Evolutionary conservation across 2,888 invertebrate species (phyloP).

Genomic region (Cantharis lateralis): DNA sequence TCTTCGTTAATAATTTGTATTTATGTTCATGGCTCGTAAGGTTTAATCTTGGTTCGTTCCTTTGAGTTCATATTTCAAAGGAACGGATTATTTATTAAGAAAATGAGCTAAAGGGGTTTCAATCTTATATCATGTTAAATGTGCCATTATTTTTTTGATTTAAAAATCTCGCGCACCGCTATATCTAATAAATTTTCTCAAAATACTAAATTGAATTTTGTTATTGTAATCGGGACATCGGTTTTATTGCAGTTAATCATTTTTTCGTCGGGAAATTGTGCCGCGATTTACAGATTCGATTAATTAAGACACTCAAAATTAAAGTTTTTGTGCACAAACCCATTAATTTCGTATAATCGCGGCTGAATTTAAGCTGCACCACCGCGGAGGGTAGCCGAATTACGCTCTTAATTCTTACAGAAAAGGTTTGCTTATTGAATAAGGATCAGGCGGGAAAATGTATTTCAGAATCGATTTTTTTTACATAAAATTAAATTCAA

Average conservation of each 20-base stretch:
- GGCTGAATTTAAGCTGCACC: constrained; percentile 7
- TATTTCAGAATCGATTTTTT: neutral
- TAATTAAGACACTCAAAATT: neutral
- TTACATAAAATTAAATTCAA: neutral
- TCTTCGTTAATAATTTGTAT: constrained; percentile 36
- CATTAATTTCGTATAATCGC: neutral
- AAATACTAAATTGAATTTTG: neutral
- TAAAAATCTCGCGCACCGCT: neutral
- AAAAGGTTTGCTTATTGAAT: constrained; percentile 8
- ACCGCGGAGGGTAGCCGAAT: constrained; percentile 24
- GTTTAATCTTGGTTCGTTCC: constrained; percentile 31
- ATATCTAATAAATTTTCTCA: neutral
- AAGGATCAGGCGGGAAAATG: neutral
- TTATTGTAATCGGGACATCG: neutral
- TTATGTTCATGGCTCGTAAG: constrained; percentile 31
- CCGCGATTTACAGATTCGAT: neutral
- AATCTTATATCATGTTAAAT: constrained; percentile 4
- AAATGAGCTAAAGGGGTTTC: constrained; percentile 30
- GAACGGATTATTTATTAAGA: constrained; percentile 28
- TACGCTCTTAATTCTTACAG: neutral
- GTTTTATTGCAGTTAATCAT: neutral
- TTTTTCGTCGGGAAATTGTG: neutral
- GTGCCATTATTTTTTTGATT: neutral
- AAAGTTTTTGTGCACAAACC: neutral
- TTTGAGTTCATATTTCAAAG: constrained; percentile 31